Percentiles rank a stretch among this genome's conserved stretches.
Evolutionary conservation across 2,888 invertebrate genomes (phyloP).

Genomic region (Melipona bicolor): DNA sequence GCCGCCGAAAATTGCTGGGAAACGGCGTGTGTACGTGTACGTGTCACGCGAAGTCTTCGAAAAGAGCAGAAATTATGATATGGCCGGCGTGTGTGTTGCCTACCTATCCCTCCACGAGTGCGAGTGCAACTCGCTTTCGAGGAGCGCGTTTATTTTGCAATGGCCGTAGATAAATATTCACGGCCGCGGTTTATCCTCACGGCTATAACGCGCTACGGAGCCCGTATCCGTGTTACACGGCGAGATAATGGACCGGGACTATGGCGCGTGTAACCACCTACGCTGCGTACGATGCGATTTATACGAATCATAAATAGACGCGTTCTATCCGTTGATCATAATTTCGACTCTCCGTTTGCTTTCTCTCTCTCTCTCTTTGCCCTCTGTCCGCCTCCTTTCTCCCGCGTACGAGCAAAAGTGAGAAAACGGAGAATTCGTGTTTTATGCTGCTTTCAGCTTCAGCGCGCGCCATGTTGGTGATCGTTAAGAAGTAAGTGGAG

Average conservation of each 20-base stretch:
- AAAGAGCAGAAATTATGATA: slow-evolving; percentile 41
- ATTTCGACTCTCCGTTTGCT: slow-evolving; percentile 37
- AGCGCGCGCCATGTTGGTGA: slow-evolving; percentile 9
- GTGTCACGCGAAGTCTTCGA: slow-evolving; percentile 11
- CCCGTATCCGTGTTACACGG: slow-evolving; percentile 61
- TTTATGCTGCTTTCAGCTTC: slow-evolving; percentile 50
- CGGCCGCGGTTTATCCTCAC: slow-evolving; percentile 13
- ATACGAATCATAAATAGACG: slow-evolving; percentile 73
- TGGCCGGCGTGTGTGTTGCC: neutral
- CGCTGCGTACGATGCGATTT: slow-evolving; percentile 65
- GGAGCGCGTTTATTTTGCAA: slow-evolving; percentile 68
- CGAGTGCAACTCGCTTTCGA: slow-evolving; percentile 33
- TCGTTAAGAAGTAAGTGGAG: slow-evolving; percentile 50
- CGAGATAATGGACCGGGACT: slow-evolving; percentile 69
- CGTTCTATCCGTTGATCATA: slow-evolving; percentile 62
- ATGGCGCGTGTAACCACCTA: slow-evolving; percentile 54
- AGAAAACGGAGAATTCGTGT: slow-evolving; percentile 34
- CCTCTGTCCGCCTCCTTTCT: neutral
- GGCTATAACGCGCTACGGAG: slow-evolving; percentile 62
- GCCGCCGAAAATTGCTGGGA: slow-evolving; percentile 22
- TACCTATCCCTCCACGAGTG: neutral
- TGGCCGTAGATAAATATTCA: slow-evolving; percentile 73
- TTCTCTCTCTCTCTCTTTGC: neutral
- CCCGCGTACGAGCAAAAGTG: neutral
- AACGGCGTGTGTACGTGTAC: neutral